Base-by-base conservation (phyloP, 1,140 invertebrate genomes). In the Monochamus saltuarius region DNA sequence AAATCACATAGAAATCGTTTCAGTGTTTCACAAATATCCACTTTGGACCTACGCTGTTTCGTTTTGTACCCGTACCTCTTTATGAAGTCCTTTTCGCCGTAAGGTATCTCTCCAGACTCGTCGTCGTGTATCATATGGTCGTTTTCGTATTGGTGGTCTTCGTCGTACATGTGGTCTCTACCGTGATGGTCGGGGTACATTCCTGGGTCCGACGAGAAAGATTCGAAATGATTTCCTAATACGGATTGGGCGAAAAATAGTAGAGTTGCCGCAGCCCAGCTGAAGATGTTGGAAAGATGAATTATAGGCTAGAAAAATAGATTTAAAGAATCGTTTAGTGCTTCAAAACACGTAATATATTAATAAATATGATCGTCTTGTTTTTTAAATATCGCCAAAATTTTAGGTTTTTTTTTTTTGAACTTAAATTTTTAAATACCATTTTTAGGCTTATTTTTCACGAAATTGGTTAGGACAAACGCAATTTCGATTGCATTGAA, bases 81-180 rank as follows among this genome's bases (percentile, higher is more conserved):
- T 11, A 85, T 81, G 64, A 74, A 71, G 55, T 82, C 78, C 61
- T 83, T 79, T 16, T 85, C 85, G 11, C 81, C 70, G 0, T 70
- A 73, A 4, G 80, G 71, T 1, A 79, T 76, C 0, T 79, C 71
- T 3, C 80, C 77, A 29, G 22, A 29, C 61, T 83, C 78, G 16
- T 85, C 85, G 11, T 81, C 70, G 0, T 70, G 73, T 3, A 79
- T 71, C 1, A 79, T 76, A 0, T 79, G 70, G 4, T 80, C 77
- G 14, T 78, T 69, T 6, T 80, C 68, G 56, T 79, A 66, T 53
- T 78, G 75, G 63, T 72, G 61, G 29, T 45, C 16, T 2, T 56
- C 42, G 13, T 45, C 11, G 14, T 40, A 40, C 11, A 16, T 40
- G 39, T 40, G 14, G 14, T 40, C 11, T 40, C 14, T 13, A n/a